Conservation (phyloP, 2,797 vertebrate species). For the Scolopax rusticola region DNA sequence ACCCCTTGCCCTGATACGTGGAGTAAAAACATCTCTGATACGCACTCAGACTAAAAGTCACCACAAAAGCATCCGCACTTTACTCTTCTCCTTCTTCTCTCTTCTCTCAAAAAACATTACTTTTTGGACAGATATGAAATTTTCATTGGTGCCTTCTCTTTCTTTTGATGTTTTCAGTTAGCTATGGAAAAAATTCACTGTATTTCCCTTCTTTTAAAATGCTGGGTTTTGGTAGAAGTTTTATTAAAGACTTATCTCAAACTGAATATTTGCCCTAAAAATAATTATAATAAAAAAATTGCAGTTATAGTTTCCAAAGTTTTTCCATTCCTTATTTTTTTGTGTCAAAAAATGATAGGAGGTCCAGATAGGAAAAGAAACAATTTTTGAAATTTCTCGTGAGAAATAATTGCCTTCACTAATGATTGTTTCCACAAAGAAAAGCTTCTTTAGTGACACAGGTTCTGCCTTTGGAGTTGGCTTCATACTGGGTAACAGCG, state of each 20-base stretch:
- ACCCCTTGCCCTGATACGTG: rapidly evolving
- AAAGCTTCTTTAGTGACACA: slow-evolving; percentile 53
- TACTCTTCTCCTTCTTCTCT: neutral
- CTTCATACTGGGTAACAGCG: slow-evolving; percentile 51
- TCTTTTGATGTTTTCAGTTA: neutral
- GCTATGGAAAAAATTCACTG: rapidly evolving
- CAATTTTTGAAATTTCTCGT: neutral
- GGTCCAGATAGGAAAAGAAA: neutral
- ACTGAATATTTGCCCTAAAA: neutral
- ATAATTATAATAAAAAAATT: neutral
- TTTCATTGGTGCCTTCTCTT: neutral
- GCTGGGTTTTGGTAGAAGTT: neutral
- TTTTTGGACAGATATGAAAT: neutral
- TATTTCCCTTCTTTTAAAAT: neutral
- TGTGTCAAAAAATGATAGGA: neutral
- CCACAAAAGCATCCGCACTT: neutral
- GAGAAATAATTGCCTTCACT: slow-evolving; percentile 41
- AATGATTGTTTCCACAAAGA: slow-evolving; percentile 40
- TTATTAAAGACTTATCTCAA: neutral
- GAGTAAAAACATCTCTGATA: neutral
- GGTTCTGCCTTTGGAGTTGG: slow-evolving; percentile 73
- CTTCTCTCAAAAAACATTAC: neutral
- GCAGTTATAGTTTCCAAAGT: neutral
- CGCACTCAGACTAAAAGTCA: neutral
- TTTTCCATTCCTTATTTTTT: neutral